These are phyloP conservation scores for Porphyrio hochstetteri DNA, from an alignment of 2,113 vertebrate genomes.

Conservation along the genomic window DNA sequence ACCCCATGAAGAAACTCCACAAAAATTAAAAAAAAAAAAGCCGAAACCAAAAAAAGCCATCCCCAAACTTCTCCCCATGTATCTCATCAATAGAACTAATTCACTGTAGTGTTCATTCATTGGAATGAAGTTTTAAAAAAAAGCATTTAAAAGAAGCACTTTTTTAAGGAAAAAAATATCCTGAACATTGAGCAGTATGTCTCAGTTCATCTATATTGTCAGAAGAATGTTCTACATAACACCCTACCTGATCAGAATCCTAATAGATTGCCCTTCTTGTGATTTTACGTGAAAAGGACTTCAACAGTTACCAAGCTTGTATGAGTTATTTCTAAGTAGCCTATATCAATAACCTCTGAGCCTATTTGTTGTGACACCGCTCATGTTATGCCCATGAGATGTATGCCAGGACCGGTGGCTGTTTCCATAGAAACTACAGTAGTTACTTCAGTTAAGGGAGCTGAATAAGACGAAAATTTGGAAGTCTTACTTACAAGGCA, in stretches of 20 bases:
- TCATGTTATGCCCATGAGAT: conserved; percentile 65
- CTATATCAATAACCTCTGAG: conserved; percentile 59
- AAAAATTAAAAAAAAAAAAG: background rate
- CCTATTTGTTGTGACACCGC: conserved; percentile 61
- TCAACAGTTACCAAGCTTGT: conserved; percentile 13
- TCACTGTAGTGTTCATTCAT: background rate
- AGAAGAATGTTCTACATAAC: background rate
- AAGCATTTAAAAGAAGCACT: background rate
- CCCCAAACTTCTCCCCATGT: background rate
- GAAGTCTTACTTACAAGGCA: background rate
- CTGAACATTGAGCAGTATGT: background rate
- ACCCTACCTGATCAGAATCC: background rate
- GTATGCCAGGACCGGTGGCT: background rate
- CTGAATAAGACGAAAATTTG: background rate
- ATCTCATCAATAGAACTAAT: background rate
- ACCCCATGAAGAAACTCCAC: no score
- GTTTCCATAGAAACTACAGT: conserved; percentile 54
- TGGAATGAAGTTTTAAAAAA: background rate
- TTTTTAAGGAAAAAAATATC: background rate
- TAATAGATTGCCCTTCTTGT: background rate
- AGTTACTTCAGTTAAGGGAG: background rate
- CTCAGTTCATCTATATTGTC: background rate
- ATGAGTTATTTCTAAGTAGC: conserved; percentile 64
- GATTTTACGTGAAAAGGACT: conserved; percentile 17
- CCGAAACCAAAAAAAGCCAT: background rate